Evolutionary conservation across 1,140 invertebrate genomes (phyloP), one percentile per base, ranked within the genome.

Genomic region (Idris sp.): DNA sequence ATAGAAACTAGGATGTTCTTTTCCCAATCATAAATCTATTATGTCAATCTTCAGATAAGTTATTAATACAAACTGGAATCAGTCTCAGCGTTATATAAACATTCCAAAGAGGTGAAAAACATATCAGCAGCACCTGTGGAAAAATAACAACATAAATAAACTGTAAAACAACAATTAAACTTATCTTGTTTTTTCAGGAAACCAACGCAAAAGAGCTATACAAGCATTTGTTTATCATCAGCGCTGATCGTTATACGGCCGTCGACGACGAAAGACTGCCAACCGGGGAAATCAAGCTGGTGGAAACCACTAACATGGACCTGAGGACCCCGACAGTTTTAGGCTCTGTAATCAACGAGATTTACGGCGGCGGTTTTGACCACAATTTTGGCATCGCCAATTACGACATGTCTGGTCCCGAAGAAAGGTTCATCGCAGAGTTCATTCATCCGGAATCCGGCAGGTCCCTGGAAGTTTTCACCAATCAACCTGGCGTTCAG

Each of bases 401-500:
- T 0, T 46, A 61, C n/a, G 48, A 72, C 15, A 41, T 69, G n/a
- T 59, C 76, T 14, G 4, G 19, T 1, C 51, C 28, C 2, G 56
- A 80, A 38, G 48, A 71, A 5, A 71, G 51, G 51, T 79, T 86
- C 15, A 77, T 83, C 40, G 86, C 86, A 0, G 91, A 91, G 53
- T 90, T 94, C 0, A 77, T 86, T 9, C 94, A 97, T 84, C 91
- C 91, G 0, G 74, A 81, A 3, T 91, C 90, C 59, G 95, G 95
- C 8, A 89, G 96, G 43, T 89, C 81, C 7, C 78, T 98, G 53
- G 92, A 96, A 82, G 88, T 97, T 0, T 92, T 91, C 69, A 93
- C 92, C n/a, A 92, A 96, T 84, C 95, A 98, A 80, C 95, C 95
- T 0, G 96, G 96, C 7, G 90, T 98, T 2, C 96, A 97, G 79